These are phyloP conservation scores for Eristalinus aeneus DNA, from an alignment of 2,888 invertebrate species.

Conservation along the genomic window DNA sequence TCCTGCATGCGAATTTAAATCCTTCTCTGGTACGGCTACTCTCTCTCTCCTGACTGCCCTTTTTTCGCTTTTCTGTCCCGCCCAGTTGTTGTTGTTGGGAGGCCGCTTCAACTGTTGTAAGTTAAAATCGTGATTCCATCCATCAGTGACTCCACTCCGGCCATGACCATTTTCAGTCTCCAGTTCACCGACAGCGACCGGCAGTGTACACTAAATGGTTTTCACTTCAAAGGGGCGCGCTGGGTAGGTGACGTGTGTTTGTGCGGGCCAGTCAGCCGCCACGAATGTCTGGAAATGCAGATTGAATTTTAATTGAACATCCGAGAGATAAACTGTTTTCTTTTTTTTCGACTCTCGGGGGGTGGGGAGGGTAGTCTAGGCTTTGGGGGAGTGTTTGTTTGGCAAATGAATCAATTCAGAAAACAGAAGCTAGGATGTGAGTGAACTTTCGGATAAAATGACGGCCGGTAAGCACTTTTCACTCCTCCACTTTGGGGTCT, in stretches of 20 bases:
- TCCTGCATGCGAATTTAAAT: conserved; percentile 41
- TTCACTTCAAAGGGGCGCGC: background rate
- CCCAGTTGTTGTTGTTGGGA: background rate
- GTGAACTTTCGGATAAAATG: conserved; percentile 5
- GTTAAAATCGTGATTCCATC: conserved; percentile 52
- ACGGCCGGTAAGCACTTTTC: background rate
- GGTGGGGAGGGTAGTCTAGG: background rate
- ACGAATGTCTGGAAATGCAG: conserved; percentile 60
- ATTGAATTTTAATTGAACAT: conserved; percentile 70
- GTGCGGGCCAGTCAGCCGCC: conserved; percentile 21
- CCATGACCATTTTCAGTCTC: conserved; percentile 38
- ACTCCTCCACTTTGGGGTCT: background rate
- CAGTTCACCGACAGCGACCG: background rate
- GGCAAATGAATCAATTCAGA: background rate
- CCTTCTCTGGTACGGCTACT: conserved; percentile 16
- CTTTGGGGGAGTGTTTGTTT: conserved; percentile 1
- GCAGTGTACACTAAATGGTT: conserved; percentile 15
- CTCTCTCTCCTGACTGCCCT: background rate
- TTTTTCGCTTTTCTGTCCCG: background rate
- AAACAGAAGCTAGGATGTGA: background rate
- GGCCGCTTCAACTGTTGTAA: conserved; percentile 9
- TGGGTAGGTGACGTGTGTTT: background rate
- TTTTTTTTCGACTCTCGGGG: conserved; percentile 17
- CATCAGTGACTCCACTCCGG: conserved; percentile 49
- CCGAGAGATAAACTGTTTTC: conserved; percentile 46